Evolutionary conservation across 1,140 invertebrate species (phyloP).

Genomic region (Macrocentrus cingulum): DNA sequence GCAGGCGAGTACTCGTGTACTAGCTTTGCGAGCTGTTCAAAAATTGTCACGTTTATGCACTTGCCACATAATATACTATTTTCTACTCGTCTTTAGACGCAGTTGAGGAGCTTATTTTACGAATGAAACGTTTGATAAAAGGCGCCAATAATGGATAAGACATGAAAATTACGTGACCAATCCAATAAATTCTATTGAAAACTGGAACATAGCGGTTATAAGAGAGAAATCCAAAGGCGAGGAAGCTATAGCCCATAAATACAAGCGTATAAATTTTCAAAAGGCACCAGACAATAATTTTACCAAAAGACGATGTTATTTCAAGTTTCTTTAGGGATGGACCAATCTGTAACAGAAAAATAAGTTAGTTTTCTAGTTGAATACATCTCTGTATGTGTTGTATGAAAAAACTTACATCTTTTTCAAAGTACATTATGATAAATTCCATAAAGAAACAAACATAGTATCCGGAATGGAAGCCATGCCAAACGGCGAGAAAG

Average conservation of each 20-base stretch:
- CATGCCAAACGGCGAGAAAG: constrained; percentile 94
- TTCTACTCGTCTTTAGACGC: not conserved
- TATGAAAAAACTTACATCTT: constrained; percentile 68
- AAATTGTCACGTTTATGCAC: too few relatives aligned
- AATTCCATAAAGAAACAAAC: constrained; percentile 91
- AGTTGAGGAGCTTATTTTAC: constrained; percentile 22
- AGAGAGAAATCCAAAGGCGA: constrained; percentile 77
- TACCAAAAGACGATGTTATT: not conserved
- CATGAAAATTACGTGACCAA: constrained; percentile 66
- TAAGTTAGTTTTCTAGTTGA: not conserved
- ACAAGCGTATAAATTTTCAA: constrained; percentile 77
- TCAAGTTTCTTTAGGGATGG: constrained; percentile 41
- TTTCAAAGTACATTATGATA: constrained; percentile 82
- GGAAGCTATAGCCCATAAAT: constrained; percentile 83
- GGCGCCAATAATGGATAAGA: constrained; percentile 62
- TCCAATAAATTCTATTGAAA: constrained; percentile 66
- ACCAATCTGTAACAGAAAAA: constrained; percentile 45
- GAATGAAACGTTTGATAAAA: constrained; percentile 47
- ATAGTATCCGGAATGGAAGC: constrained; percentile 88
- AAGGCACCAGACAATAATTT: constrained; percentile 59
- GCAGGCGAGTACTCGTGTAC: too few relatives aligned
- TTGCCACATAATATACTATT: too few relatives aligned
- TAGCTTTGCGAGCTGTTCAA: too few relatives aligned
- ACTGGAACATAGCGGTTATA: constrained; percentile 66
- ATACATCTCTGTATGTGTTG: not conserved